Evolutionary conservation across 2,113 vertebrate genomes (phyloP), one percentile per base, ranked within the genome.

Genomic region (Harpagus bidentatus): DNA sequence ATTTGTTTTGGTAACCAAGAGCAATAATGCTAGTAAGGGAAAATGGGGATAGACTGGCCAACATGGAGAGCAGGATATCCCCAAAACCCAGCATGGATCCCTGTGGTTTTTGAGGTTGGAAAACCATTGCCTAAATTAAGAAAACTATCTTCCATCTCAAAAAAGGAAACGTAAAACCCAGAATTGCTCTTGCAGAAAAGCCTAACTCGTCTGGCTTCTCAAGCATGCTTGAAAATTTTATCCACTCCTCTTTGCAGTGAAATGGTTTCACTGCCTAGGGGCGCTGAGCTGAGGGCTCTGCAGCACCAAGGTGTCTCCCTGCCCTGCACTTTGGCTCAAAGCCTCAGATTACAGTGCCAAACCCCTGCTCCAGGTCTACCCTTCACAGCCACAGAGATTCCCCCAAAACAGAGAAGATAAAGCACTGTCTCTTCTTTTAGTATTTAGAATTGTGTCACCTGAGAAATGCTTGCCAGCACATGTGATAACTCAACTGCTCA

Each of bases 61-160:
- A n/a, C n/a, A 28, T 3, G 15, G 56, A 93, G 9, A 67, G 26
- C 66, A 61, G 31, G 69, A 25, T 56, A 71, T 52, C 52, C n/a
- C 48, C 53, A 71, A 56, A 91, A 40, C 19, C 72, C 77, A 82
- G 61, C 52, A 56, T 1, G 40, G 73, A 93, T 87, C 69, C 29
- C 28, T 82, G 84, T 85, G 78, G 52, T 85, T 91, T 90, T 70
- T 82, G 87, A 93, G 78, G 84, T 28, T 69, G 53, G 92, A 76
- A 86, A 87, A 90, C 16, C 58, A 61, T 6, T 88, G 48, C 34
- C 56, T 85, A 89, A 94, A 87, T 85, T 85, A 90, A 88, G 78
- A 91, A 77, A 95, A 63, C 59, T 82, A 55, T 87, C 83, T 93
- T 82, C 82, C 48, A 48, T 56, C 61, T 89, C 62, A 72, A 72